Base-by-base conservation (phyloP, 2,888 invertebrate species). In the Andrena hattorfiana region DNA sequence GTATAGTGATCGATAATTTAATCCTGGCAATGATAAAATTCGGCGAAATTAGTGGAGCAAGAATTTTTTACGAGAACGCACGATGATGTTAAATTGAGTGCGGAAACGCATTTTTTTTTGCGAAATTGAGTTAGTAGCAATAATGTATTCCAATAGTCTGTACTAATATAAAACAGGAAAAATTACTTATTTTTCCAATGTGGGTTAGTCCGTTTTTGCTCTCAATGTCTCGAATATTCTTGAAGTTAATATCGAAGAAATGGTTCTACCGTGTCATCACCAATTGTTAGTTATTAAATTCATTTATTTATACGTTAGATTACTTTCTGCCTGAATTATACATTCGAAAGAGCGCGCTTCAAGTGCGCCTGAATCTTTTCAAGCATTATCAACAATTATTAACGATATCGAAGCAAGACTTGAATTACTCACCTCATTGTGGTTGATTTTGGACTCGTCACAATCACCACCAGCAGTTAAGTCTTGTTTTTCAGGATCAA, bases 401-500 rank as follows among this genome's bases (percentile, higher is more conserved):
- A 68, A 35, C 56, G 23, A 23, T 63, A 49, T 71, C 42, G 23
- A 60, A 62, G 48, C n/a, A 49, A 80, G 70, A 67, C 64, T 59
- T 56, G 16, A 51, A 66, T 75, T 32, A 89, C 93, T 91, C 85
- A 93, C 94, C 91, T 94, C 94, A 70, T 88, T 93, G 82, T 94
- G 93, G 88, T 94, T 94, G 81, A 91, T 86, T 85, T 94, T 94
- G 75, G 90, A 84, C 69, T 94, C 93, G 63, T 94, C 93, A 77
- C 89, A 91, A 74, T 93, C 94, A 68, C 93, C 94, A 59, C 92
- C 92, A 71, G 92, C 91, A 26, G 92, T 92, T 60, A 91, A 80
- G 83, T 95, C 94, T 93, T 96, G 96, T 91, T 96, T 96, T 85
- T 97, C 97, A 89, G 96, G 96, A 94, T 96, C 96, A 90, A 96